Percentiles rank a stretch among this genome's conserved stretches.
These are phyloP conservation scores for Karalla daura DNA, from an alignment of 2,797 vertebrate species.

Conservation along the genomic window DNA sequence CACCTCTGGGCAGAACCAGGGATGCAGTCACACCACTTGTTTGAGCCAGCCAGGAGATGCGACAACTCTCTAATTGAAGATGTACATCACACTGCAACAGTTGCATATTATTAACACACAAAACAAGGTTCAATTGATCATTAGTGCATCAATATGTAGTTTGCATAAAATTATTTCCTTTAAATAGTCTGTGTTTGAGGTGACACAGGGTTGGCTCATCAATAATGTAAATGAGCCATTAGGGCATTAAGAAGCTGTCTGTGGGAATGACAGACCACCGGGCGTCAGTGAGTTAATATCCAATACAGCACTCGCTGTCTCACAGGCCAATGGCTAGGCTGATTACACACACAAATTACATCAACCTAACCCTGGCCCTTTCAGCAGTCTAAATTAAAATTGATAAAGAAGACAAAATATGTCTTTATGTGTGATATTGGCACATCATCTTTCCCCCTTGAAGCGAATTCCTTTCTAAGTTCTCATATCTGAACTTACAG, in stretches of 20 bases:
- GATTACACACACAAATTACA: slow-evolving; percentile 53
- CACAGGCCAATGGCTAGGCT: slow-evolving; percentile 59
- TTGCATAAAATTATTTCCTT: slow-evolving; percentile 97
- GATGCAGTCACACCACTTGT: slow-evolving; percentile 79
- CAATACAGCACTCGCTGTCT: slow-evolving; percentile 75
- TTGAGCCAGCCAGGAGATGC: slow-evolving; percentile 76
- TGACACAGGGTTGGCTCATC: slow-evolving; percentile 95
- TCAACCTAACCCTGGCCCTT: slow-evolving; percentile 7
- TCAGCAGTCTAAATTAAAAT: slow-evolving; percentile 13
- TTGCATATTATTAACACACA: slow-evolving; percentile 96
- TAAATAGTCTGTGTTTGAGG: slow-evolving; percentile 94
- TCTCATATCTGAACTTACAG: not conserved
- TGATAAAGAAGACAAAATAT: slow-evolving; percentile 6
- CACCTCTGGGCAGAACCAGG: slow-evolving; percentile 41
- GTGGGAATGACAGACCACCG: slow-evolving; percentile 90
- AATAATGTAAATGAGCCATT: slow-evolving; percentile 97
- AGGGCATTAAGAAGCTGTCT: slow-evolving; percentile 90
- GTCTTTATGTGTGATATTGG: not conserved
- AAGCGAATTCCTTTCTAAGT: slow-evolving; percentile 1
- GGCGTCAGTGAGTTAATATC: slow-evolving; percentile 81
- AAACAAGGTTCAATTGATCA: slow-evolving; percentile 95
- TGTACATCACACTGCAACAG: slow-evolving; percentile 90
- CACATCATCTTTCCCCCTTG: slow-evolving; percentile 7
- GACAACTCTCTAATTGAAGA: slow-evolving; percentile 89
- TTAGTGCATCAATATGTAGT: slow-evolving; percentile 92